phyloP scores from a whole-genome alignment of 2,888 invertebrate genomes.

The Uloborus plumipes region DNA sequence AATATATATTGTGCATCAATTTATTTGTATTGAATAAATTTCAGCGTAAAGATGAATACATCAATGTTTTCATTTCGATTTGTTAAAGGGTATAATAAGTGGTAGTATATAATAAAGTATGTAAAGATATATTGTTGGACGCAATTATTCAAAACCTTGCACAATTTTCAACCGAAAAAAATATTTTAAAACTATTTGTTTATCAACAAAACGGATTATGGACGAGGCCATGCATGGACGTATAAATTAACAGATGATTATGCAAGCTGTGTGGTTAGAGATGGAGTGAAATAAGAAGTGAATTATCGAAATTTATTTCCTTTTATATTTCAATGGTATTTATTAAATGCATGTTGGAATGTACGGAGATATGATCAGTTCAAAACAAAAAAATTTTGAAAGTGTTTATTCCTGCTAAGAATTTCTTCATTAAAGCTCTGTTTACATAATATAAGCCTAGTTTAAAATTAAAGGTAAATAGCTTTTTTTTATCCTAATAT shows the following conservation, averaged over 20 bases:
- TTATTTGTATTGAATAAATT: too few species aligned
- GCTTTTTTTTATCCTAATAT: neutral
- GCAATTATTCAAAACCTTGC: too few species aligned
- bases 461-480: neutral
- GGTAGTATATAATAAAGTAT: too few species aligned
- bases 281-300: constrained; percentile 36
- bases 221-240: too few species aligned
- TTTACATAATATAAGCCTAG: constrained; percentile 44
- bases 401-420: constrained; percentile 4
- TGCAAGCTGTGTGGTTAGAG: constrained; percentile 48
- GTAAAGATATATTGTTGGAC: too few species aligned
- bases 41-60: too few species aligned
- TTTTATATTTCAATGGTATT: constrained; percentile 51
- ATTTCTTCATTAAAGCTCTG: constrained; percentile 25
- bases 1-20: too few species aligned
- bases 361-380: constrained; percentile 8
- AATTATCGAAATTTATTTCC: constrained; percentile 27
- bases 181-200: too few species aligned
- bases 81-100: too few species aligned
- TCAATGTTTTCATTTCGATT: too few species aligned
- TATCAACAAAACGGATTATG: too few species aligned
- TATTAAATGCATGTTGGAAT: constrained; percentile 24
- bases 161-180: too few species aligned
- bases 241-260: constrained; percentile 1
- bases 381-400: neutral